These are phyloP conservation scores for Marcusenius ussheri DNA, from an alignment of 2,113 vertebrate genomes.

Conservation along the genomic window DNA sequence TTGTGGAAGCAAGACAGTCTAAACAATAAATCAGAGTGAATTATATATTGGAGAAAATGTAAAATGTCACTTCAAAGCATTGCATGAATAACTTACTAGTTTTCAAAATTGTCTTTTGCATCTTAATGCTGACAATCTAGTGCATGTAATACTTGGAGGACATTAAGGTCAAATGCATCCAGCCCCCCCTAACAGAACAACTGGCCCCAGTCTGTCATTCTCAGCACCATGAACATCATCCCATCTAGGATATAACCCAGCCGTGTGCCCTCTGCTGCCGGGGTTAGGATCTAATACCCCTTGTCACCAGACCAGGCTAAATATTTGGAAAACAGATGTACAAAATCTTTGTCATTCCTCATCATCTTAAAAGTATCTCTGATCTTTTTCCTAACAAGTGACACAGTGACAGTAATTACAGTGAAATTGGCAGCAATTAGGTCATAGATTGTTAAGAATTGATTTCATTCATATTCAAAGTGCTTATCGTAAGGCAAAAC, in stretches of 20 bases:
- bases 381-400: neutral
- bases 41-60: neutral
- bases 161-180: neutral
- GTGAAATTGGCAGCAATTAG: neutral
- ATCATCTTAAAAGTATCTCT: neutral
- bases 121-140: neutral
- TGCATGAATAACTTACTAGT: neutral
- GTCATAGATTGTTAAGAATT: constrained; percentile 10
- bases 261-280: neutral
- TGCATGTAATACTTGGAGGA: neutral
- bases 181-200: no score
- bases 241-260: neutral
- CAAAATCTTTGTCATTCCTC: neutral
- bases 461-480: neutral
- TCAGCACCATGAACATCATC: neutral
- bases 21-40: neutral
- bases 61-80: neutral
- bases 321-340: neutral
- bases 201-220: neutral
- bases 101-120: neutral
- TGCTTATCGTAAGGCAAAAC: neutral
- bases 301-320: neutral
- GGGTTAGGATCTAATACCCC: neutral
- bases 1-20: neutral
- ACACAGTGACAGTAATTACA: constrained; percentile 10